A percentile compares a stretch with the other conserved stretches of the same genome.
These are phyloP conservation scores for Agrotis clavis DNA, from an alignment of 2,888 invertebrate genomes.

Conservation along the genomic window DNA sequence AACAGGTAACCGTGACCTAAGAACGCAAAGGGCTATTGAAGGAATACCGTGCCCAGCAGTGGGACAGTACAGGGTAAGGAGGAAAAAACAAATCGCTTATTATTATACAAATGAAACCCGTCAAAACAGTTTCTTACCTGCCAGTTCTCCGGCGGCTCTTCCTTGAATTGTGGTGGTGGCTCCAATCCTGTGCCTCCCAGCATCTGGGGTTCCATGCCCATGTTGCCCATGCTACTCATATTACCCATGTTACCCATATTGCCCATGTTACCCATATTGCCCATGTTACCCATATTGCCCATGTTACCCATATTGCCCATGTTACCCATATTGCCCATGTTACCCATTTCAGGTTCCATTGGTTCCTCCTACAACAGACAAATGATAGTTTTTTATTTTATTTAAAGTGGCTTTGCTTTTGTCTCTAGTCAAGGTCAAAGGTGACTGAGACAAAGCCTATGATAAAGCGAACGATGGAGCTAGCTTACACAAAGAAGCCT, in stretches of 20 bases:
- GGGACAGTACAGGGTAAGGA: no score
- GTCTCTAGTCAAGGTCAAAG: no score
- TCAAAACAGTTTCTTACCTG: slow-evolving; percentile 76
- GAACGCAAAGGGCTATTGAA: no score
- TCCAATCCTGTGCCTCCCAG: slow-evolving; percentile 72
- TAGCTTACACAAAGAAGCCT: no score
- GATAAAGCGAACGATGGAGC: no score
- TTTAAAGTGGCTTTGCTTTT: no score
- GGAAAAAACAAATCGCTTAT: no score
- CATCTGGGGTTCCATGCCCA: slow-evolving; percentile 77
- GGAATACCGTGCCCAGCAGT: no score
- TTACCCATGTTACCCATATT: background rate
- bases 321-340: background rate
- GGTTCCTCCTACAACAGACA: slow-evolving; percentile 82
- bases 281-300: slow-evolving; percentile 66
- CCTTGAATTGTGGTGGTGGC: slow-evolving; percentile 85
- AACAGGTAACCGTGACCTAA: no score
- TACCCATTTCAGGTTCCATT: slow-evolving; percentile 80
- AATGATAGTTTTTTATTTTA: background rate
- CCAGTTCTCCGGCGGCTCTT: slow-evolving; percentile 89
- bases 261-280: background rate
- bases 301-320: no score
- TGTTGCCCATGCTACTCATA: slow-evolving; percentile 5
- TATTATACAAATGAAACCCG: background rate
- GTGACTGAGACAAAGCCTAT: no score